Evolutionary conservation across 1,140 invertebrate genomes (phyloP), one percentile per base, ranked within the genome.

Genomic region (Pomacea maculata): DNA sequence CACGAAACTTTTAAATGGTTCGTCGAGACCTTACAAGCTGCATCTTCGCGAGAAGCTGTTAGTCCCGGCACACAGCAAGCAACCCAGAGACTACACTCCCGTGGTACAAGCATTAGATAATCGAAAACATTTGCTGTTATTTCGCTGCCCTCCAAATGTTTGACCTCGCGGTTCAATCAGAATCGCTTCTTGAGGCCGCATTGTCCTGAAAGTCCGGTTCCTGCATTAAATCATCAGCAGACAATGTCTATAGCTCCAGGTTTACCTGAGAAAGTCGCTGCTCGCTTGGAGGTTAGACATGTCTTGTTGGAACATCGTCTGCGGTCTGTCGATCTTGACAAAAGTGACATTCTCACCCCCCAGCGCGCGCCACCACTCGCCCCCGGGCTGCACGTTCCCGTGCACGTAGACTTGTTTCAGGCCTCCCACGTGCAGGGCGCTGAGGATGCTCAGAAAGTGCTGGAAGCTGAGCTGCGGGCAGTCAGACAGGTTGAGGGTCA

Each of bases 351-450:
- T 83, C 65, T 81, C 80, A 29, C 55, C 74, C 29, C 17, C 55
- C 64, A 81, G 75, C 61, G 21, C 63, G 34, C 71, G 67, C 80
- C 80, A 81, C 75, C 75, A 81, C 63, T 45, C n/a, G 1, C 80
- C 80, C 54, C 15, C 9, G 12, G 80, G 80, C 63, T 14, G 14
- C 9, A 72, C 34, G 57, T 72, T 34, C 17, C 75, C 80, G 61
- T 81, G 80, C 57, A 81, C 67, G 45, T 81, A 81, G 65, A 81
- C 80, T 67, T 77, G 80, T n/a, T 72, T 3, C 17, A 81, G 21
- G 5, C 61, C 57, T 8, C 65, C 80, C 54, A 81, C 75, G 61
- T 78, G 71, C 65, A 81, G 57, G 4, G 80, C 75, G 68, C 80
- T 81, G 19, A 81, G 75, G 25, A 81, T 57, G 68, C 80, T 81